phyloP scores from a whole-genome alignment of 2,888 invertebrate species.

The Notocelia uddmanniana region DNA sequence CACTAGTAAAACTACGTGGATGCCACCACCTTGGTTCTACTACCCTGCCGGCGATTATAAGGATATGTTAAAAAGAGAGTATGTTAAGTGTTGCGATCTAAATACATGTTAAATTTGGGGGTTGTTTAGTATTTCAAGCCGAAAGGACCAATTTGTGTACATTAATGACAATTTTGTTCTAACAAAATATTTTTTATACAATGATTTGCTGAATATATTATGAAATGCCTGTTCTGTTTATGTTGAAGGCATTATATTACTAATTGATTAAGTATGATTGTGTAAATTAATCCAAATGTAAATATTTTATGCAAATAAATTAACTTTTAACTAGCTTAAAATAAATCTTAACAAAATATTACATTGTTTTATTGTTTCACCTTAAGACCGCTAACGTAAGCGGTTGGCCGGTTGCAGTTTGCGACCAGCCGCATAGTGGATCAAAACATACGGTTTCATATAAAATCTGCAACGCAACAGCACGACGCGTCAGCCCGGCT shows the following conservation, averaged over 20 bases:
- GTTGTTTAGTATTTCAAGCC: conserved; percentile 24
- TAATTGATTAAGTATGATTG: conserved; percentile 17
- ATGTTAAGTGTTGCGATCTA: not conserved
- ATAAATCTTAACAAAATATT: conserved; percentile 62
- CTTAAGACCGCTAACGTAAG: too few relatives aligned
- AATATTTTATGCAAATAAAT: conserved; percentile 57
- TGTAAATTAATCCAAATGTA: conserved; percentile 52
- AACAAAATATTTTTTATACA: conserved; percentile 6
- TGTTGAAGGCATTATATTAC: conserved; percentile 25
- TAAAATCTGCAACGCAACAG: too few relatives aligned
- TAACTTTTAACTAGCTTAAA: conserved; percentile 63
- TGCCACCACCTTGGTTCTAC: too few relatives aligned
- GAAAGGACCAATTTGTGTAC: conserved; percentile 42
- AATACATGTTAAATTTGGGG: conserved; percentile 16
- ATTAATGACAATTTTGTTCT: conserved; percentile 10
- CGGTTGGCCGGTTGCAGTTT: too few relatives aligned
- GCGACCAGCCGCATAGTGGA: too few relatives aligned
- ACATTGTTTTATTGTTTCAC: conserved; percentile 33
- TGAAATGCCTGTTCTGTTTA: conserved; percentile 25
- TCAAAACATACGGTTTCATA: too few relatives aligned
- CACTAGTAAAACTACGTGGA: too few relatives aligned
- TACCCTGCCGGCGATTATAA: too few relatives aligned
- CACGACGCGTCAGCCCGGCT: too few relatives aligned
- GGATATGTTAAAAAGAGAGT: too few relatives aligned
- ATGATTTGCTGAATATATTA: conserved; percentile 28